Percentiles rank a stretch among this genome's conserved stretches.
Evolutionary conservation across 1,140 invertebrate genomes (phyloP).

Genomic region (Zeugodacus cucurbitae): DNA sequence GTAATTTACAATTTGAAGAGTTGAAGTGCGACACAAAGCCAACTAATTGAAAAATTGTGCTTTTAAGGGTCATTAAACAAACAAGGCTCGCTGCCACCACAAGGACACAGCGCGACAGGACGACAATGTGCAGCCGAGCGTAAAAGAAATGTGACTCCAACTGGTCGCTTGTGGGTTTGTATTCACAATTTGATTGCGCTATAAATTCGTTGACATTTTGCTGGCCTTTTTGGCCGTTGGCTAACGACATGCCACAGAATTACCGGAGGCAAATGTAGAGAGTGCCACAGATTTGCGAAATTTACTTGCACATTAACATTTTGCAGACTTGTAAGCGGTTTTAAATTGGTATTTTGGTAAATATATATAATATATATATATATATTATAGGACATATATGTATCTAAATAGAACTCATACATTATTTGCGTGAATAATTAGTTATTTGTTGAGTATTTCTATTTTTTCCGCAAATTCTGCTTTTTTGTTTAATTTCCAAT

Average conservation of each 20-base stretch:
- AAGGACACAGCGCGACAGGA: not conserved
- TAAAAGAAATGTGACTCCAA: not conserved
- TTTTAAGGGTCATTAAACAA: constrained; percentile 23
- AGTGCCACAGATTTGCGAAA: not conserved
- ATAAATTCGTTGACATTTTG: constrained; percentile 20
- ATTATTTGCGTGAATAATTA: not conserved
- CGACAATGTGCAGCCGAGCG: not conserved
- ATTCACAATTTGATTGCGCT: not conserved
- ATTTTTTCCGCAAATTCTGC: not conserved
- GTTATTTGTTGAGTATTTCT: not conserved
- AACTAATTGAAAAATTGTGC: constrained; percentile 29
- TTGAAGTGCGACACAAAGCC: not conserved
- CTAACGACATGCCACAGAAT: not conserved
- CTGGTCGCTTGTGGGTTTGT: not conserved
- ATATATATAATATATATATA: not conserved
- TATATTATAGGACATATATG: not conserved
- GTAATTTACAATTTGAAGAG: constrained; percentile 3
- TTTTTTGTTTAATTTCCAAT: not conserved
- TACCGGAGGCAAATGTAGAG: not conserved
- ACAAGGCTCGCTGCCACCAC: not conserved
- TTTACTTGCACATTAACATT: not conserved
- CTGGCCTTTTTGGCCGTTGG: not conserved
- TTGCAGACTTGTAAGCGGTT: not conserved
- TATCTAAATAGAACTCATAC: not conserved
- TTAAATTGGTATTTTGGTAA: too few relatives aligned